A percentile compares a stretch with the other conserved stretches of the same genome.
Evolutionary conservation across 2,888 invertebrate genomes (phyloP).

Genomic region (Vandiemenella viatica): DNA sequence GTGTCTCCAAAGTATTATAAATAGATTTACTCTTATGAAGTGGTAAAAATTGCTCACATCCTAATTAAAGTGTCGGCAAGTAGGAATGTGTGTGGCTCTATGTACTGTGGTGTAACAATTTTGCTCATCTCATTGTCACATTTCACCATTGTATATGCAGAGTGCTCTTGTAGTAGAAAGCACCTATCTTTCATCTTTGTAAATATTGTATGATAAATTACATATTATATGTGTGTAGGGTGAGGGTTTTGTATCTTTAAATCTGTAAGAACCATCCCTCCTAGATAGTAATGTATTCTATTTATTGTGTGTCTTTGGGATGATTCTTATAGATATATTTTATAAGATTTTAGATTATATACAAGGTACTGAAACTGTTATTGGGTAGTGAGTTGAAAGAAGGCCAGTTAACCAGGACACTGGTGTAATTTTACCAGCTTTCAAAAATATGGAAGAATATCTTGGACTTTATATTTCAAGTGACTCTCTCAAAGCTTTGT

Average conservation of each 20-base stretch:
- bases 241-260: slow-evolving; percentile 12
- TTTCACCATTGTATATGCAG: slow-evolving; percentile 5
- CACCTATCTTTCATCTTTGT: slow-evolving; percentile 11
- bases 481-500: too few relatives aligned
- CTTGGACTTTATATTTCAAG: too few relatives aligned
- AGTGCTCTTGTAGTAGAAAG: slow-evolving; percentile 11
- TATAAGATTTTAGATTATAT: slow-evolving; percentile 11
- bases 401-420: slow-evolving; percentile 3
- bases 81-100: background rate
- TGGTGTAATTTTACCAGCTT: too few relatives aligned
- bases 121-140: slow-evolving; percentile 6
- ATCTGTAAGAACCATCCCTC: slow-evolving; percentile 10
- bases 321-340: slow-evolving; percentile 12
- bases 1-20: background rate
- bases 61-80: background rate
- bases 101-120: slow-evolving; percentile 1
- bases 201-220: slow-evolving; percentile 14
- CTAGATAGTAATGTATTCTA: slow-evolving; percentile 14
- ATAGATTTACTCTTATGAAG: background rate
- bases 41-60: slow-evolving; percentile 2
- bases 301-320: slow-evolving; percentile 14
- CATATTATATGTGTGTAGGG: slow-evolving; percentile 12
- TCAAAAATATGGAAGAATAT: too few relatives aligned
- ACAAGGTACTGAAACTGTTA: slow-evolving; percentile 1
- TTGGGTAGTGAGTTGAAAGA: background rate